Conservation (phyloP, 2,888 invertebrate genomes). For the Drosophila leonis region DNA sequence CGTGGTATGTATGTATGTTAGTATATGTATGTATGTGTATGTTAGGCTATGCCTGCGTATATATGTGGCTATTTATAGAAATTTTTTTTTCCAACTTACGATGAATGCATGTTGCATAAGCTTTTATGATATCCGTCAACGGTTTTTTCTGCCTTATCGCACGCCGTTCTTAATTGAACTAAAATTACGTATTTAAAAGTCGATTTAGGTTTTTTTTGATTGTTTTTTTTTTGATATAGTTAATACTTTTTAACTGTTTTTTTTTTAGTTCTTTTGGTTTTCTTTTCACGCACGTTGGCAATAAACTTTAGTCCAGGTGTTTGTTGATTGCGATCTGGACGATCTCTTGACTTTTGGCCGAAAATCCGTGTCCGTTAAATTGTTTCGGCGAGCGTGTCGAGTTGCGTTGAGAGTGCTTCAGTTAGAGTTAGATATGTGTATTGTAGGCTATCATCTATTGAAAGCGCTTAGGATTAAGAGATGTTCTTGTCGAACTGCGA, state of each 20-base stretch:
- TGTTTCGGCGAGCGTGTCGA: neutral
- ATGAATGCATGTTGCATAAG: slow-evolving; percentile 60
- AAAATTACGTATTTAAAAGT: slow-evolving; percentile 16
- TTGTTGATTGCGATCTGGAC: slow-evolving; percentile 5
- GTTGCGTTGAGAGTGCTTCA: neutral
- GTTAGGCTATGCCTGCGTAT: neutral
- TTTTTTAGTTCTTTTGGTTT: neutral
- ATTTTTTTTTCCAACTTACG: slow-evolving; percentile 52
- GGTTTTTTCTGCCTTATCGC: slow-evolving; percentile 7
- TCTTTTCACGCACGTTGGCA: neutral
- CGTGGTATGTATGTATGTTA: no score
- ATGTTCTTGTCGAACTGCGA: slow-evolving; percentile 54
- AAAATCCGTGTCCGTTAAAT: slow-evolving; percentile 5
- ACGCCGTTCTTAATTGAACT: slow-evolving; percentile 10
- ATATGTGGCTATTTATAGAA: slow-evolving; percentile 7
- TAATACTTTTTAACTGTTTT: neutral
- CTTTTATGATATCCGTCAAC: slow-evolving; percentile 5
- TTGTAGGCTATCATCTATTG: neutral
- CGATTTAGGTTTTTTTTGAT: neutral
- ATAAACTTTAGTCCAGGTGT: slow-evolving; percentile 11
- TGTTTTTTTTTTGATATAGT: neutral
- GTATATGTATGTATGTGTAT: neutral
- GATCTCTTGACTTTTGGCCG: slow-evolving; percentile 8
- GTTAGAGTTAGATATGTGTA: neutral
- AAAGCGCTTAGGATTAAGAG: slow-evolving; percentile 6